These are phyloP conservation scores for Notechis scutatus DNA, from an alignment of 2,113 vertebrate genomes.

Conservation along the genomic window DNA sequence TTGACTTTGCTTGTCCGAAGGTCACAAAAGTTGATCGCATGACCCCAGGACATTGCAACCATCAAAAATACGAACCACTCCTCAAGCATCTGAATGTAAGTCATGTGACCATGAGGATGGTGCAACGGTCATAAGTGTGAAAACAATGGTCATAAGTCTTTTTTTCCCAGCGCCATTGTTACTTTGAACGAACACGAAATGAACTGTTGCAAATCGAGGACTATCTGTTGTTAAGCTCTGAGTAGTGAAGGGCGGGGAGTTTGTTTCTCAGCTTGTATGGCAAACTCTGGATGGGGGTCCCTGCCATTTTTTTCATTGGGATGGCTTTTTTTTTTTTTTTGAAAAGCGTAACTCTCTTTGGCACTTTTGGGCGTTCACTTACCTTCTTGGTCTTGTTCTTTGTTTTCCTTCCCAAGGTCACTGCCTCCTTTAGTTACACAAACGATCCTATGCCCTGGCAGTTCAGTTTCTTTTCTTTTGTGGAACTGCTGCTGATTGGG, in stretches of 20 bases:
- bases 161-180: too few relatives aligned
- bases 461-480: conserved; percentile 48
- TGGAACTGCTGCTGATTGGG: conserved; percentile 48
- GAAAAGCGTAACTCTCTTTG: neutral
- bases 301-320: neutral
- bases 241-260: neutral
- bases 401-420: conserved; percentile 56
- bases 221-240: neutral
- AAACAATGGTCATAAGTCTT: too few relatives aligned
- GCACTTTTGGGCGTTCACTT: conserved; percentile 38
- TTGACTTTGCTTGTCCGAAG: too few relatives aligned
- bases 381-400: conserved; percentile 48
- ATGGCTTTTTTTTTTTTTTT: conserved; percentile 11
- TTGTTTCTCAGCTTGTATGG: neutral
- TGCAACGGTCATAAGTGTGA: too few relatives aligned
- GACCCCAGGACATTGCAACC: too few relatives aligned
- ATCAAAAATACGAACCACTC: too few relatives aligned
- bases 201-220: too few relatives aligned
- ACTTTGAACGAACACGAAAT: too few relatives aligned
- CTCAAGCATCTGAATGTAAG: too few relatives aligned
- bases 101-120: too few relatives aligned
- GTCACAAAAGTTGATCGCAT: too few relatives aligned
- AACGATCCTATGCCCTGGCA: conserved; percentile 34
- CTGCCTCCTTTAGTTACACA: conserved; percentile 46
- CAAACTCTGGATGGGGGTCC: neutral